Base-by-base conservation (phyloP, 2,888 invertebrate species). In the Platycnemis pennipes region DNA sequence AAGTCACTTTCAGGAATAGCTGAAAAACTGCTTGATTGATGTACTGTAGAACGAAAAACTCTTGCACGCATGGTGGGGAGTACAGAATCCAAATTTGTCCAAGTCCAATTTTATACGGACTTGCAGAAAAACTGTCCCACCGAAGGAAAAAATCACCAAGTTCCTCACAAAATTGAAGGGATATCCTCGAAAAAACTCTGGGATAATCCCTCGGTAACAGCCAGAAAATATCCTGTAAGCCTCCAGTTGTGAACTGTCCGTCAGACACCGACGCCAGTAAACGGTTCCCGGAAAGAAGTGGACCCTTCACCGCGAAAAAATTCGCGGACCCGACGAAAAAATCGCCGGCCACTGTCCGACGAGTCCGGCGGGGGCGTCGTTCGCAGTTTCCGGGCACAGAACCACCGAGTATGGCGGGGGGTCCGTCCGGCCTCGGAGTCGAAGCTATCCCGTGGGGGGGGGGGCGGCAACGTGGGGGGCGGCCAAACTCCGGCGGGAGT, bases 231-330 rank as follows among this genome's bases (percentile, higher is more conserved):
- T 49, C 53, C 89, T 16, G 89, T 37, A 37, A 31, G 37, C 63
- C 22, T 63, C 5, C 22, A 63, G 63, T n/a, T 26, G 13, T 37
- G 31, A 31, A 77, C 13, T 37, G 11, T 13, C 37, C 13, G 37
- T 2, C 1, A 4, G 37, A 37, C 77, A 5, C 77, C 16, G 63
- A 26, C 63, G n/a, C 22, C 63, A 22, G 63, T 11, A 49, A 5
- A 8, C 22, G 0, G 63, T 3, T 26, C 22, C 77, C 37, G 37
- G 77, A 77, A 77, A 37, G n/a, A 4, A 0, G 16, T 45, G 87
- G n/a, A 2, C 45, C 77, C 37, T 45, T 42, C 42, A 46, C 56
- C 19, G 31, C n/a, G 31, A 89, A 89, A 89, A 89, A 89, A 89
- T 89, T 56, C 89, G 13, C 37, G 37, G 11, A 56, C 22, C 56